Percentiles rank a stretch among this genome's conserved stretches.
Evolutionary conservation across 2,113 vertebrate genomes (phyloP).

Genomic region (Laticauda laticaudata): DNA sequence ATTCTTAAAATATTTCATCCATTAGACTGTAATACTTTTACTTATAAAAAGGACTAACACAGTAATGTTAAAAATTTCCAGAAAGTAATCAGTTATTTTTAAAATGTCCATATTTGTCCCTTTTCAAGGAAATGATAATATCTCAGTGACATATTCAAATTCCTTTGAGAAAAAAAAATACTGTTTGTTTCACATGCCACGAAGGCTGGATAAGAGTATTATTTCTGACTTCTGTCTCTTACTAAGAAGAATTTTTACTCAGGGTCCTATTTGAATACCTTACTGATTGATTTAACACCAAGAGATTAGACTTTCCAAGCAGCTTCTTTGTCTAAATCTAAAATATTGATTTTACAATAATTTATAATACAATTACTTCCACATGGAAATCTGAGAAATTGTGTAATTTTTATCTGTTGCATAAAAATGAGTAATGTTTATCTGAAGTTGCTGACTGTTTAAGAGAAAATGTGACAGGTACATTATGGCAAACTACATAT

Average conservation of each 20-base stretch:
- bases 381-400: constrained; percentile 15
- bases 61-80: constrained; percentile 80
- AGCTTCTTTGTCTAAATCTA: not conserved
- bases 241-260: constrained; percentile 51
- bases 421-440: not conserved
- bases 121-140: constrained; percentile 70
- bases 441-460: not conserved
- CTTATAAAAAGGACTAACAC: constrained; percentile 76
- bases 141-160: constrained; percentile 75
- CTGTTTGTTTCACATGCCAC: constrained; percentile 71
- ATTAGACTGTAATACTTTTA: constrained; percentile 71
- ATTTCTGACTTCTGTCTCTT: constrained; percentile 65
- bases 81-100: constrained; percentile 69
- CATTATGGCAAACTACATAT: not conserved
- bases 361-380: not conserved
- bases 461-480: not conserved
- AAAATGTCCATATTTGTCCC: constrained; percentile 81
- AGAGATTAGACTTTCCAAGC: not conserved
- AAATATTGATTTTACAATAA: constrained; percentile 1
- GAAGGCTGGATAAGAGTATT: constrained; percentile 69
- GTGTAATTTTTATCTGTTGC: not conserved
- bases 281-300: constrained; percentile 22
- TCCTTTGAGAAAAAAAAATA: constrained; percentile 58
- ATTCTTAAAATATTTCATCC: constrained; percentile 77
- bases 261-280: constrained; percentile 26